Base-by-base conservation (phyloP, 1,140 invertebrate genomes). In the Drosophila nigromelanica region DNA sequence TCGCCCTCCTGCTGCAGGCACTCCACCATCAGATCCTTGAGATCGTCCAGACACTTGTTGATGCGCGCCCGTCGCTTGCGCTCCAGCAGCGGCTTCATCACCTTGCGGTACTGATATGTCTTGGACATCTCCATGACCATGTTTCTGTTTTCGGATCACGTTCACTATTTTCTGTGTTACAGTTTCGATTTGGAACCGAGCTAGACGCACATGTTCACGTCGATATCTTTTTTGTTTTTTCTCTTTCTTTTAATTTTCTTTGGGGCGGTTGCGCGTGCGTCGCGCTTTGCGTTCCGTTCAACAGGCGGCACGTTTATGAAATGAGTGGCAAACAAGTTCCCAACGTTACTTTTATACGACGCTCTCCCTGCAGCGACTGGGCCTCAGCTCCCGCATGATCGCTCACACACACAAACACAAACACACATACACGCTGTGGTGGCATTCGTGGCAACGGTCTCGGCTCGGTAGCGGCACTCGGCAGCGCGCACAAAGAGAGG, bases 1-100 rank as follows among this genome's bases (percentile, higher is more conserved):
- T 98, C 97, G 60, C 97, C 97, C 92, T 98, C 97, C 60, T 96
- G 94, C 77, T 97, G 96, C n/a, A 97, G 92, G 55, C 97, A 97
- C 76, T 96, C 95, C 66, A 98, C 95, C 95, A 99, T 98, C 74
- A 99, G 92, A 89, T 97, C 96, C 93, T 99, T 99, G 60, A 99
- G 94, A 92, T 99, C 97, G 89, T 98, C 97, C 81, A 99, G 93
- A 92, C 97, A 98, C 56, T 96, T 95, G 93, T 99, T 99, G 93
- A 99, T 99, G 78, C 98, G 94, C 42, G 98, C 98, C 71, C 98
- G 93, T 51, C 98, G 94, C 92, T 98, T 97, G 81, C 98, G 95
- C 93, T 99, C 98, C 87, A 99, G 94, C 94, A 99, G 96, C 77
- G 98, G 98, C 92, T 99, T 99, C 96, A 97, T 97, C 89, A 98